These are phyloP conservation scores for Agrochola macilenta DNA, from an alignment of 2,888 invertebrate genomes.

Conservation along the genomic window DNA sequence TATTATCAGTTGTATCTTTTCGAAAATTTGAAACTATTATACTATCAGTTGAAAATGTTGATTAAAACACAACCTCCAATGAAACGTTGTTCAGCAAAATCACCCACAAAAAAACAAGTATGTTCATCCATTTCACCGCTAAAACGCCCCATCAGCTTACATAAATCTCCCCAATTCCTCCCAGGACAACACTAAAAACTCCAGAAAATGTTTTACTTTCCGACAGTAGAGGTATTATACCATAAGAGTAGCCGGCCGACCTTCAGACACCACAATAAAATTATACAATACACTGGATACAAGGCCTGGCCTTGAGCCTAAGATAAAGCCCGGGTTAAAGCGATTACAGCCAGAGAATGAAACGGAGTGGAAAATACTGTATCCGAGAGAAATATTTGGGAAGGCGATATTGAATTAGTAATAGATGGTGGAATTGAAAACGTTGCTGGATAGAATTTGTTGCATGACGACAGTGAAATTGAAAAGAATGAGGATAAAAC, in stretches of 20 bases:
- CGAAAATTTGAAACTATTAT: no score
- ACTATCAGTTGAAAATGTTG: not conserved
- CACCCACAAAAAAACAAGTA: not conserved
- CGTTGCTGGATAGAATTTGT: not conserved
- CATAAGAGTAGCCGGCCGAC: constrained; percentile 23
- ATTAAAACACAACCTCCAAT: constrained; percentile 2
- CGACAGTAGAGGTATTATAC: constrained; percentile 21
- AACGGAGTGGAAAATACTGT: constrained; percentile 44
- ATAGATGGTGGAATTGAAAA: constrained; percentile 18
- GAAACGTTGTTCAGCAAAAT: not conserved
- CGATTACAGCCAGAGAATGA: constrained; percentile 42
- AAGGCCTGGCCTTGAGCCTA: constrained; percentile 50
- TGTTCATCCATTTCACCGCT: not conserved
- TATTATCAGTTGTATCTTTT: no score
- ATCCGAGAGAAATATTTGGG: constrained; percentile 48
- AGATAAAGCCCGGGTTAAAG: constrained; percentile 48
- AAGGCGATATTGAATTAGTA: constrained; percentile 26
- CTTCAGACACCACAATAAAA: constrained; percentile 48
- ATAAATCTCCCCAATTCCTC: constrained; percentile 36
- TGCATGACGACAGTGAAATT: constrained; percentile 1
- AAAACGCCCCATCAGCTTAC: constrained; percentile 19
- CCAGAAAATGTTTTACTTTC: constrained; percentile 27
- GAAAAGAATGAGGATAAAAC: constrained; percentile 1
- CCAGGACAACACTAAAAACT: constrained; percentile 34
- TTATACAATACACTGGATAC: constrained; percentile 54